A percentile compares a stretch with the other conserved stretches of the same genome.
These are phyloP conservation scores for Eolophus roseicapilla DNA, from an alignment of 2,113 vertebrate species.

Conservation along the genomic window DNA sequence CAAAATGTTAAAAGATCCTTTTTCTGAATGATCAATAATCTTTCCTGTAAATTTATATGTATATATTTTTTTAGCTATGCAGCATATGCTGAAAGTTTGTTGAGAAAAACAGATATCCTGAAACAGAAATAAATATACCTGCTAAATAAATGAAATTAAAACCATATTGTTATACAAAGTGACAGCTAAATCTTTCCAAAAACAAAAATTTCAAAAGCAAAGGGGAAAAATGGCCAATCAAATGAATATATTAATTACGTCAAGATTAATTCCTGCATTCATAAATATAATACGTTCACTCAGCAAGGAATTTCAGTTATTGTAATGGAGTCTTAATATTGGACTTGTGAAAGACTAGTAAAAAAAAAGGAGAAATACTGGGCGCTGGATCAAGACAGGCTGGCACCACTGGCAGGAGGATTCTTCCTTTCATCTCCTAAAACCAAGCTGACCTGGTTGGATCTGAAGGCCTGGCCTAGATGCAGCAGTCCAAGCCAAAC, in stretches of 20 bases:
- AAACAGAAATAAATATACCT: background rate
- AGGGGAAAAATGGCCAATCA: background rate
- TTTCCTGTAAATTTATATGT: background rate
- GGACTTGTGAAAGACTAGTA: background rate
- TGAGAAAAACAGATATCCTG: background rate
- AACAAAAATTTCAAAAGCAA: background rate
- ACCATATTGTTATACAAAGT: background rate
- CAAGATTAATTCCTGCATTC: background rate
- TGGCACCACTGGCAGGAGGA: background rate
- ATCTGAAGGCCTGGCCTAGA: background rate
- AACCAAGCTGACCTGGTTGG: background rate
- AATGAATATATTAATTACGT: background rate
- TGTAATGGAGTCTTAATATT: background rate
- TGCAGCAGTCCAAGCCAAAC: background rate
- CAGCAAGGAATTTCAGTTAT: background rate
- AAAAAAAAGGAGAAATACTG: background rate
- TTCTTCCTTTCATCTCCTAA: background rate
- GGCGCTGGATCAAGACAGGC: background rate
- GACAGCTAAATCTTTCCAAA: background rate
- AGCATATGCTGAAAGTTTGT: fast-evolving
- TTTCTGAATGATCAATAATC: background rate
- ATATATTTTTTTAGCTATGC: background rate
- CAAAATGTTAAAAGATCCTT: background rate
- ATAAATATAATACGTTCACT: background rate
- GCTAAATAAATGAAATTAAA: background rate